Percentiles rank a stretch among this genome's conserved stretches.
These are phyloP conservation scores for Eristalinus sepulchralis DNA, from an alignment of 2,888 invertebrate species.

Conservation along the genomic window DNA sequence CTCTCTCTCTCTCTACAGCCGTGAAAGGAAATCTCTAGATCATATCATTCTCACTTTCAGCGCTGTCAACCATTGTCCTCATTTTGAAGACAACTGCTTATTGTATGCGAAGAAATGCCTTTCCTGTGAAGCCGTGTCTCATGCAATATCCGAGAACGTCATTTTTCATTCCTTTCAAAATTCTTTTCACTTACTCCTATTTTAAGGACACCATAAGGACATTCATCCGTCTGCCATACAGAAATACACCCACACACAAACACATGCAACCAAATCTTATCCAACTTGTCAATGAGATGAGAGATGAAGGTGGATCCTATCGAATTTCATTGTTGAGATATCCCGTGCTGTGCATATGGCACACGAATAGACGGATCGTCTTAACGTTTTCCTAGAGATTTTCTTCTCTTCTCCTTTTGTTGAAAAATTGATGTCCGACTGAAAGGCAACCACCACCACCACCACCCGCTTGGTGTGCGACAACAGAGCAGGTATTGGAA, in stretches of 20 bases:
- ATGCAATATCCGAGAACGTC: not conserved
- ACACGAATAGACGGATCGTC: slow-evolving; percentile 38
- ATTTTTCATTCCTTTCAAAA: not conserved
- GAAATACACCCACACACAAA: not conserved
- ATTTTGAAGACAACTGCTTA: not conserved
- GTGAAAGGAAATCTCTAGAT: not conserved
- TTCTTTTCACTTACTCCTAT: not conserved
- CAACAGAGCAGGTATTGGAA: not conserved
- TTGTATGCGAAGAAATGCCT: not conserved
- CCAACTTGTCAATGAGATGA: not conserved
- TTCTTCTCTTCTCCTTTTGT: slow-evolving; percentile 27
- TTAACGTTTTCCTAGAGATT: slow-evolving; percentile 1
- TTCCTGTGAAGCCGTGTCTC: not conserved
- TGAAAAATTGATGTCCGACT: slow-evolving; percentile 26
- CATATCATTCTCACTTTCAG: not conserved
- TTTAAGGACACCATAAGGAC: not conserved
- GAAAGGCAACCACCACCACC: slow-evolving; percentile 3
- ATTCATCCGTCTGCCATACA: not conserved
- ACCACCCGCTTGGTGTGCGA: slow-evolving; percentile 13
- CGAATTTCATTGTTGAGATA: slow-evolving; percentile 51
- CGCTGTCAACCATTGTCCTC: not conserved
- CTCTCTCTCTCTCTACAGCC: too few relatives aligned
- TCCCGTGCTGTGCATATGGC: slow-evolving; percentile 38
- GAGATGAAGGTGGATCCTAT: slow-evolving; percentile 50
- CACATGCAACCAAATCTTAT: not conserved